Conservation (phyloP, 1,140 invertebrate genomes). For the Drosophila persimilis region DNA sequence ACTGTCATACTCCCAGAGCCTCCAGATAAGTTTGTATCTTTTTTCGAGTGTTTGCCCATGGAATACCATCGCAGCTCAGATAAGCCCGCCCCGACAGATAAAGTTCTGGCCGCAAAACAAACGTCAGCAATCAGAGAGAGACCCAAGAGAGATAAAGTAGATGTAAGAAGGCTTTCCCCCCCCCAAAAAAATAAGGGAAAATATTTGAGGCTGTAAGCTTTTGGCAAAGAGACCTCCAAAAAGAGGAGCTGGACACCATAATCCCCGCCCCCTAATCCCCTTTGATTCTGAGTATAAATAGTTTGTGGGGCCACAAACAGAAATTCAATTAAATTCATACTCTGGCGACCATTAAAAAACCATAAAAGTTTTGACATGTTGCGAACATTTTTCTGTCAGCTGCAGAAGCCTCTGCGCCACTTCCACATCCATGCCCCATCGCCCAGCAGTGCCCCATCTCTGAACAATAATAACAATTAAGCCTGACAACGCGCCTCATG, state of each 20-base stretch:
- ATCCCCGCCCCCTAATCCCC: neutral
- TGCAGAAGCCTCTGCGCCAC: conserved; percentile 45
- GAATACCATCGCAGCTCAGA: conserved; percentile 24
- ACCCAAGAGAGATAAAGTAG: no score
- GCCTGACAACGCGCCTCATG: conserved; percentile 38
- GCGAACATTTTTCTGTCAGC: conserved; percentile 69
- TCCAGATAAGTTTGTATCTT: conserved; percentile 28
- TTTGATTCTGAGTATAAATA: conserved; percentile 16
- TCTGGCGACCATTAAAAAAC: conserved; percentile 51
- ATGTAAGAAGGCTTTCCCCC: no score
- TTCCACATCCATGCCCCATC: conserved; percentile 1
- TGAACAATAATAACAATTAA: conserved; percentile 72
- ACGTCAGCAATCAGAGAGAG: conserved; percentile 38
- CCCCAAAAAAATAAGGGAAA: no score
- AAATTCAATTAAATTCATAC: conserved; percentile 62
- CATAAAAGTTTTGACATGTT: conserved; percentile 68
- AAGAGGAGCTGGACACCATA: neutral
- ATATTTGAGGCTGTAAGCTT: no score
- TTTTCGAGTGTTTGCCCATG: conserved; percentile 40
- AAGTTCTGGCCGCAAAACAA: conserved; percentile 31
- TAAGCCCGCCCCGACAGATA: conserved; percentile 27
- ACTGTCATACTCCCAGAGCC: conserved; percentile 29
- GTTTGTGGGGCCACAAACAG: conserved; percentile 38
- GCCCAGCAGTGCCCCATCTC: conserved; percentile 10
- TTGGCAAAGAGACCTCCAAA: neutral